Evolutionary conservation across 35 echinoderm and acorn worm genomes (phyloP).

Genomic region (Amphiura filiformis): DNA sequence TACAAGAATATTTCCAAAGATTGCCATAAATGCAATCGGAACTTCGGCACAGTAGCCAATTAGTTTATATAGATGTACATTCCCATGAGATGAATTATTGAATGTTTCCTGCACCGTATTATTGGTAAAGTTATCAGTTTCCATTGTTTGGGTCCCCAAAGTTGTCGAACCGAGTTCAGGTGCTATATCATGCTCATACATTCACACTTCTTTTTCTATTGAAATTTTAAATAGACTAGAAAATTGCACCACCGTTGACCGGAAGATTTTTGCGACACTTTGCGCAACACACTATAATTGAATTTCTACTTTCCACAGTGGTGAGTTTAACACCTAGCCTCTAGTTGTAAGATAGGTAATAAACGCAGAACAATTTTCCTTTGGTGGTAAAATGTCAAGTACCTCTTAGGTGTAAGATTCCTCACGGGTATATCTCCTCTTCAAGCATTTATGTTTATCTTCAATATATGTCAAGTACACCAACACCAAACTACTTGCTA

Average conservation of each 20-base stretch:
- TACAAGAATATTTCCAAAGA: constrained; percentile 77
- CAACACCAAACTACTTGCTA: too few species aligned
- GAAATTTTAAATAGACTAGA: neutral
- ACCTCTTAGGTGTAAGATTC: neutral
- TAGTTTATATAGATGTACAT: constrained; percentile 17
- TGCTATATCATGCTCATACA: constrained; percentile 5
- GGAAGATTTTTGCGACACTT: neutral
- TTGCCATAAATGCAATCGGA: constrained; percentile 78
- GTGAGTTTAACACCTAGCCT: neutral
- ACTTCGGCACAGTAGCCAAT: constrained; percentile 76
- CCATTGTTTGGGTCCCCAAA: neutral
- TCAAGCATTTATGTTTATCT: too few species aligned
- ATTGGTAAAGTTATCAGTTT: neutral
- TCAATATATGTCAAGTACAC: too few species aligned
- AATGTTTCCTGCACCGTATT: neutral
- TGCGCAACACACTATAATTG: neutral
- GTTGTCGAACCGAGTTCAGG: neutral
- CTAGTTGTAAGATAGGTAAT: too few species aligned
- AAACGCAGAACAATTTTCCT: neutral
- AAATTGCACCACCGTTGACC: neutral
- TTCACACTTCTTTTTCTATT: neutral
- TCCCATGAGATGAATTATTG: neutral
- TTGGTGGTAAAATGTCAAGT: neutral
- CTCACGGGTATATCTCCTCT: too few species aligned
- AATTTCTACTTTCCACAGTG: neutral